Percentiles rank a stretch among this genome's conserved stretches.
These are phyloP conservation scores for Scaptomyza hsui DNA, from an alignment of 1,140 invertebrate species.

Conservation along the genomic window DNA sequence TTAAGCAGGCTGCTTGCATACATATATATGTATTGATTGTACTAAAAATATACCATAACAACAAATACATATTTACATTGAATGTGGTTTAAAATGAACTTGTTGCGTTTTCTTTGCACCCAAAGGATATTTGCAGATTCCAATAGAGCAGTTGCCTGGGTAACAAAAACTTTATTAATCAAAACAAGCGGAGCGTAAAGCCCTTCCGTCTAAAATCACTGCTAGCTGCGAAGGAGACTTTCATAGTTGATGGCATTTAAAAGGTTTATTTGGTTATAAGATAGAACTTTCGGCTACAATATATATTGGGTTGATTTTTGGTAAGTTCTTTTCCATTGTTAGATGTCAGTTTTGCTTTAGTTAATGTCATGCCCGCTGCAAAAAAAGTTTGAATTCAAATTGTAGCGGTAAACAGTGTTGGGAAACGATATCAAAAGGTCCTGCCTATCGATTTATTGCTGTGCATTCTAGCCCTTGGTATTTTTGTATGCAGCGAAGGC, in stretches of 20 bases:
- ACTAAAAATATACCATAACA: slow-evolving; percentile 54
- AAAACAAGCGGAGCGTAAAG: too few relatives aligned
- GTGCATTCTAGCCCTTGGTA: neutral
- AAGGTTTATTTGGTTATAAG: too few relatives aligned
- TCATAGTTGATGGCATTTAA: too few relatives aligned
- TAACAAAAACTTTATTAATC: too few relatives aligned
- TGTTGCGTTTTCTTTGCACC: neutral
- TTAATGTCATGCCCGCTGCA: too few relatives aligned
- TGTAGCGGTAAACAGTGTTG: neutral
- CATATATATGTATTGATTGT: slow-evolving; percentile 24
- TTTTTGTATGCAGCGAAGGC: neutral
- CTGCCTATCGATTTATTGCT: neutral
- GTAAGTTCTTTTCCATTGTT: too few relatives aligned
- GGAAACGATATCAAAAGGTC: neutral
- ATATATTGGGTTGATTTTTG: too few relatives aligned
- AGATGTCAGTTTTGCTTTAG: too few relatives aligned
- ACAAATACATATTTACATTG: slow-evolving; percentile 82
- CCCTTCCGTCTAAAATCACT: too few relatives aligned
- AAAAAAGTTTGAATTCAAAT: neutral
- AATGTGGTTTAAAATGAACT: slow-evolving; percentile 70
- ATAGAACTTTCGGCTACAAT: too few relatives aligned
- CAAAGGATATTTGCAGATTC: neutral
- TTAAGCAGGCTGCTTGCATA: slow-evolving; percentile 51
- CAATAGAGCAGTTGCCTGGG: neutral
- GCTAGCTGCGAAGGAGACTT: too few relatives aligned